Evolutionary conservation across 2,797 vertebrate genomes (phyloP).

Genomic region (Choloepus didactylus): DNA sequence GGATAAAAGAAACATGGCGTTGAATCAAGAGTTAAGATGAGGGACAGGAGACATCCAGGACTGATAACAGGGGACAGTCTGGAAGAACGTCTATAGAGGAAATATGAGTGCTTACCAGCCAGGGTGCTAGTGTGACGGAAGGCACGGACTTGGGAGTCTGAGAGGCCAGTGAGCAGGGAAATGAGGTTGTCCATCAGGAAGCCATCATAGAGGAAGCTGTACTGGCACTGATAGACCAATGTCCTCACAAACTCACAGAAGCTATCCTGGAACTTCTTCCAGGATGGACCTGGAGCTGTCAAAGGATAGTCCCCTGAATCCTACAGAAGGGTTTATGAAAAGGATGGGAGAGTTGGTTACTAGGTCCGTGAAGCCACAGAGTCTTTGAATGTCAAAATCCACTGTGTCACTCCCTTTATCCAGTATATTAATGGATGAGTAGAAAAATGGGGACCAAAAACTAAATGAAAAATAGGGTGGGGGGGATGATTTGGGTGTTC

Average conservation of each 20-base stretch:
- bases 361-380: background rate
- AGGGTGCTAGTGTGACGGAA: conserved; percentile 96
- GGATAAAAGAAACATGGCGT: conserved; percentile 39
- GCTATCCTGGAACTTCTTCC: conserved; percentile 90
- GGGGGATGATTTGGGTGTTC: too few relatives aligned
- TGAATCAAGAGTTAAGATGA: conserved; percentile 23
- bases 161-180: conserved; percentile 92
- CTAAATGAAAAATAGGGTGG: too few relatives aligned
- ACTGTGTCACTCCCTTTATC: background rate
- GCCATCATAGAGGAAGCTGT: conserved; percentile 91
- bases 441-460: too few relatives aligned
- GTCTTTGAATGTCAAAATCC: conserved; percentile 17
- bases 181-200: conserved; percentile 91
- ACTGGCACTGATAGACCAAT: conserved; percentile 90
- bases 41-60: conserved; percentile 40
- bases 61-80: conserved; percentile 2
- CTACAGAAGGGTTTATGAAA: conserved; percentile 84
- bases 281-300: conserved; percentile 85
- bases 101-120: conserved; percentile 89
- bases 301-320: conserved; percentile 92
- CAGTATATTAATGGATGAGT: too few relatives aligned
- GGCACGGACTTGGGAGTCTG: conserved; percentile 95
- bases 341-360: conserved; percentile 44
- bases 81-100: background rate
- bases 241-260: conserved; percentile 90